These are phyloP conservation scores for Diarsia brunnea DNA, from an alignment of 2,888 invertebrate species.

Conservation along the genomic window DNA sequence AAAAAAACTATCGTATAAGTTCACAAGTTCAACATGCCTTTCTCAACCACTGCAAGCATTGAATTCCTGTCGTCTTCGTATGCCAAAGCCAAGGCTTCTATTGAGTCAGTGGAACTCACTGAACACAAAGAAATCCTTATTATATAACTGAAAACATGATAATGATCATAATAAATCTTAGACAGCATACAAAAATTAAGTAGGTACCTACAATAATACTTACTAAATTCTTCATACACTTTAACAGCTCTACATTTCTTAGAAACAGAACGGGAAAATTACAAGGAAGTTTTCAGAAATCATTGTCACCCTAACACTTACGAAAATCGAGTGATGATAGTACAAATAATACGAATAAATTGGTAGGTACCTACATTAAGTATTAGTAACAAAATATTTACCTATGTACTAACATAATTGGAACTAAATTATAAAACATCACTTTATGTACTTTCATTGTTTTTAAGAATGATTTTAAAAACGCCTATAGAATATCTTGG, in stretches of 20 bases:
- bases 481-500: conserved; percentile 7
- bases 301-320: conserved; percentile 38
- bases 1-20: background rate
- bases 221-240: background rate
- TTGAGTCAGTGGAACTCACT: conserved; percentile 71
- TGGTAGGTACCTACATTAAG: too few relatives aligned
- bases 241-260: background rate
- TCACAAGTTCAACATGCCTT: conserved; percentile 68
- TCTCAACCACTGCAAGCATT: conserved; percentile 80
- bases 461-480: background rate
- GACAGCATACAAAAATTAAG: background rate
- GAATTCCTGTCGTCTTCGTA: conserved; percentile 87
- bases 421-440: conserved; percentile 4
- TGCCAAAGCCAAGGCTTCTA: conserved; percentile 78
- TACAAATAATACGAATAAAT: too few relatives aligned
- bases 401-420: conserved; percentile 24
- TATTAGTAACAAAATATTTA: conserved; percentile 7
- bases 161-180: background rate
- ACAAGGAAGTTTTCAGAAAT: background rate
- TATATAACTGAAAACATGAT: conserved; percentile 44
- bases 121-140: conserved; percentile 26
- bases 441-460: background rate
- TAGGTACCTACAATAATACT: background rate
- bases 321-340: background rate
- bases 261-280: background rate